phyloP scores from a whole-genome alignment of 2,797 vertebrate genomes.

The Artibeus lituratus region DNA sequence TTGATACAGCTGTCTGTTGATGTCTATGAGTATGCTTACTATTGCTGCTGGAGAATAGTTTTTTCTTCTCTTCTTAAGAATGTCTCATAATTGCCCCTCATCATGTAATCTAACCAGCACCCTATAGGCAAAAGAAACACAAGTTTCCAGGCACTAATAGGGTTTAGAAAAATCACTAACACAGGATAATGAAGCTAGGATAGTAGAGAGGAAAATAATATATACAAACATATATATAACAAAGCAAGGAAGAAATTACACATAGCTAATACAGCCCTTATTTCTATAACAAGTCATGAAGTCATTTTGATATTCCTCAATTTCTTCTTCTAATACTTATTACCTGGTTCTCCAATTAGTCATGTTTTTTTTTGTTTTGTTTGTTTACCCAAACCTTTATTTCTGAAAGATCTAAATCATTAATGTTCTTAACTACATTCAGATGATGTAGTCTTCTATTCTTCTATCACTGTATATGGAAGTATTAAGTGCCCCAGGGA shows the following conservation, averaged over 20 bases:
- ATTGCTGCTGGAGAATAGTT: background rate
- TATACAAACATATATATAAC: background rate
- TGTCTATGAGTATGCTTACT: background rate
- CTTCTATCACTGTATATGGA: background rate
- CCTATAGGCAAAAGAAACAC: background rate
- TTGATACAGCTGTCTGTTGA: background rate
- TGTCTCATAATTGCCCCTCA: background rate
- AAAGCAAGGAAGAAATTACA: background rate
- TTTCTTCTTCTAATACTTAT: background rate
- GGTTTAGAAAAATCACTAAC: background rate
- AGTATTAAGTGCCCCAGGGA: background rate
- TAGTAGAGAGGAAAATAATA: background rate
- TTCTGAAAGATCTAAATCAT: background rate
- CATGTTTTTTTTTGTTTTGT: background rate
- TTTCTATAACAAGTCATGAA: background rate
- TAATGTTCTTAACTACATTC: background rate
- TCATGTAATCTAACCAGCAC: background rate
- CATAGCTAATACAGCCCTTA: background rate
- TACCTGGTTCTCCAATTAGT: background rate
- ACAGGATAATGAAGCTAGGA: background rate
- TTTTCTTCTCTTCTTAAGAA: background rate
- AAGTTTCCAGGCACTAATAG: background rate
- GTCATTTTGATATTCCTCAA: background rate
- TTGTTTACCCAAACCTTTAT: background rate
- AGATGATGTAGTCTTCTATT: background rate